A percentile compares a stretch with the other conserved stretches of the same genome.
Conservation (phyloP, 1,140 invertebrate species). For the Scaptomyza pallida region DNA sequence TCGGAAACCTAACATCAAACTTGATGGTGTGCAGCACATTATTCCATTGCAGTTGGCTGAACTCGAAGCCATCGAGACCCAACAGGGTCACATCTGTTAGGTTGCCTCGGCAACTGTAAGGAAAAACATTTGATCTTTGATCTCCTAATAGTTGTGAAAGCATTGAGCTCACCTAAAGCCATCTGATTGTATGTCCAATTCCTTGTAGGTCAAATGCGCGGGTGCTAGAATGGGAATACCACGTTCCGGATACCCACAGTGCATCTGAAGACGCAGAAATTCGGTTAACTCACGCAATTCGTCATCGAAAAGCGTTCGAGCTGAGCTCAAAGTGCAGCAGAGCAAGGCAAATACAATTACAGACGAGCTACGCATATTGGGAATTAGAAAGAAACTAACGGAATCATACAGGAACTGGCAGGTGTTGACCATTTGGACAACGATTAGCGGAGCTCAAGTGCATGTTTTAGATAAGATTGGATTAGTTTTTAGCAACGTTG, state of each 20-base stretch:
- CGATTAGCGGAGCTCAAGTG: conserved; percentile 35
- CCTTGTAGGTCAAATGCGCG: conserved; percentile 43
- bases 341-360: conserved; percentile 40
- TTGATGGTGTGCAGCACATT: conserved; percentile 66
- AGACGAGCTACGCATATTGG: conserved; percentile 50
- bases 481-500: conserved; percentile 23
- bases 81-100: conserved; percentile 57
- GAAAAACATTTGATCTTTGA: neutral
- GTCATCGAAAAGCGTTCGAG: conserved; percentile 66
- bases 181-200: conserved; percentile 23
- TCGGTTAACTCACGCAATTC: conserved; percentile 71
- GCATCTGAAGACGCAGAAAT: conserved; percentile 75
- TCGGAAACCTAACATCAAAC: conserved; percentile 69
- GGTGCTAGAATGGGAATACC: conserved; percentile 72
- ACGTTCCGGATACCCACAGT: conserved; percentile 64
- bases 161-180: conserved; percentile 41
- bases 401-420: neutral
- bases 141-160: no score
- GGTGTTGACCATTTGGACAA: conserved; percentile 3
- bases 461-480: conserved; percentile 38
- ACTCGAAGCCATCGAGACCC: conserved; percentile 72
- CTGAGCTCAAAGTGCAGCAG: conserved; percentile 48
- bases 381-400: conserved; percentile 25
- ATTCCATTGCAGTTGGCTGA: conserved; percentile 58
- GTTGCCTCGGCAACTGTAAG: conserved; percentile 58